Evolutionary conservation across 2,888 invertebrate species (phyloP).

Genomic region (Slavum lentiscoides): DNA sequence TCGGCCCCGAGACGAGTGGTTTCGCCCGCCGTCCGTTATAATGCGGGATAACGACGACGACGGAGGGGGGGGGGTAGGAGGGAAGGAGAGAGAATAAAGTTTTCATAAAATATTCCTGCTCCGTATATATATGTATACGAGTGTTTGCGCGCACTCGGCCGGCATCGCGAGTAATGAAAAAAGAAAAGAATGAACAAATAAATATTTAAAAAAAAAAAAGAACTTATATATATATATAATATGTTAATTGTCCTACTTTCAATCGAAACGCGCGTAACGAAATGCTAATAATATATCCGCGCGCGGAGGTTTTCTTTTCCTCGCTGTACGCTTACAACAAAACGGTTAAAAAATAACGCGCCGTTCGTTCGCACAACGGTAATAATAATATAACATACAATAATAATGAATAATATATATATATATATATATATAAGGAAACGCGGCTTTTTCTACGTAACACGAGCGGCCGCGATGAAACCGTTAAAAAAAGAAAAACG

Average conservation of each 20-base stretch:
- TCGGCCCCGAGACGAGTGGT: too few species aligned
- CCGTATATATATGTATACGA: neutral
- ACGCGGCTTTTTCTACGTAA: too few species aligned
- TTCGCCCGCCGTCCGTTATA: slow-evolving; percentile 13
- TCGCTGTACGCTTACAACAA: neutral
- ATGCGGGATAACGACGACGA: neutral
- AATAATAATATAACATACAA: too few species aligned
- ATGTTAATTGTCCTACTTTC: slow-evolving; percentile 48
- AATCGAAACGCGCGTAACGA: slow-evolving; percentile 45
- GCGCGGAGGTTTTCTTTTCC: neutral
- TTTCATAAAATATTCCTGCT: slow-evolving; percentile 50
- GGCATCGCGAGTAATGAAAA: neutral
- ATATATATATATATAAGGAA: too few species aligned
- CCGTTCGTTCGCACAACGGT: neutral
- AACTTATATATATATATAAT: neutral
- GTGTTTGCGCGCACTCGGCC: neutral
- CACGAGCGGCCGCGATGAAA: too few species aligned
- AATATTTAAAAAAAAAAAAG: neutral
- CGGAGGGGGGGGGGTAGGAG: neutral
- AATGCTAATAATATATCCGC: slow-evolving; percentile 38
- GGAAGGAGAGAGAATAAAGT: slow-evolving; percentile 28
- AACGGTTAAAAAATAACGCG: slow-evolving; percentile 25
- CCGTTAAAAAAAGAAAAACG: too few species aligned
- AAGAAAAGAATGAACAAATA: neutral
- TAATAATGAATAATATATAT: too few species aligned